Base-by-base conservation (phyloP, 2,797 vertebrate genomes). In the Halcyon smyrnensis region DNA sequence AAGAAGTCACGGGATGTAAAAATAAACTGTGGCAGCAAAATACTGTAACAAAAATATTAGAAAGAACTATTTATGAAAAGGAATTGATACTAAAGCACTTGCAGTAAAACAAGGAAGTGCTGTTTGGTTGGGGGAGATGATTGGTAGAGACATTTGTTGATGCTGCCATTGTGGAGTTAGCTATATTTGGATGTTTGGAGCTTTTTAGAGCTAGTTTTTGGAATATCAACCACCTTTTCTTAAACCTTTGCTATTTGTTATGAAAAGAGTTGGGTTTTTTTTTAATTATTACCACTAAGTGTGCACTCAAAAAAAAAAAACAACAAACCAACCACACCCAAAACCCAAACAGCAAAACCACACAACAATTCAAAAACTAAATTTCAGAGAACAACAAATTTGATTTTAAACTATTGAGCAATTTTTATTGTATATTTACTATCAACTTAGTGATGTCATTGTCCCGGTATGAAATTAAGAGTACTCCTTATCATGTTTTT, bases 131-230 rank as follows among this genome's bases (percentile, higher is more conserved):
- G 32, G 9, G 17, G 8, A 73, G 13, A 30, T 18, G 30, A 53
- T 4, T 53, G 51, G 21, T 19, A 36, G 45, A 51, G 11, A 11
- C 67, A 62, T n/a, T 45, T 71, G 13, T 46, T 89, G 15, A 48
- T 0, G 0, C 45, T 89, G 25, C 19, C 5, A 3, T 32, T 57
- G 28, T 0, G 1, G 36, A 77, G 3, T 37, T 73, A 79, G 19
- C 6, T 65, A 0, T 32, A 41, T 51, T 91, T 91, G 16, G 12
- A 37, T 39, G 5, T 13, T 79, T 65, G 6, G 1, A 1, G 43
- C 1, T 54, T 84, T 79, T 46, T 39, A 32, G 28, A n/a, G 11
- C 65, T 82, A 60, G 32, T 57, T 94, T 82, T 32, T 67, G 65
- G 15, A 78, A 34, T 81, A 75, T 48, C 15, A 32, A 1, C 6